These are phyloP conservation scores for Aphelocoma coerulescens DNA, from an alignment of 2,113 vertebrate genomes.

Conservation along the genomic window DNA sequence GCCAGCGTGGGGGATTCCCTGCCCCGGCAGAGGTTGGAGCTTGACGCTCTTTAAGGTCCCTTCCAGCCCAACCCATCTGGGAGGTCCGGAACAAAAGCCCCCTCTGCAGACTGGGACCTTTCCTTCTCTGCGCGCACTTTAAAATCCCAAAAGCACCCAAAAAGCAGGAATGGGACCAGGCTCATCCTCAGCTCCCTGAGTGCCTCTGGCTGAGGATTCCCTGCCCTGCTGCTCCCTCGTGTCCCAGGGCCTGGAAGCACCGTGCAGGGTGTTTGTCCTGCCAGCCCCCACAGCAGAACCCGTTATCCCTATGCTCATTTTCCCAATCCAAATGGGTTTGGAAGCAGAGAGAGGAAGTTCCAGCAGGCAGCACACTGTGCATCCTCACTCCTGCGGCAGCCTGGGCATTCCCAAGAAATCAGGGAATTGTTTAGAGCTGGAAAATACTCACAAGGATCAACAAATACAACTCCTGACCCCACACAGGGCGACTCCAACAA, in stretches of 20 bases:
- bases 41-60: too few relatives aligned
- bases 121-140: background rate
- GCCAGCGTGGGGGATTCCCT: background rate
- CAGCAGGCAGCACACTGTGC: accelerated
- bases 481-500: background rate
- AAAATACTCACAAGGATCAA: background rate
- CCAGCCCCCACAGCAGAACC: background rate
- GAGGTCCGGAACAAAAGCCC: background rate
- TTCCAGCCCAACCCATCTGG: background rate
- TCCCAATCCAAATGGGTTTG: background rate
- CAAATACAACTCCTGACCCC: background rate
- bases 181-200: background rate
- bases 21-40: background rate
- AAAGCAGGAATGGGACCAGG: background rate
- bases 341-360: background rate
- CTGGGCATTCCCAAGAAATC: background rate
- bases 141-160: background rate
- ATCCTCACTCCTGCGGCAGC: background rate
- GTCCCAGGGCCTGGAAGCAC: background rate
- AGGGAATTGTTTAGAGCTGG: background rate
- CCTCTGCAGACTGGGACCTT: background rate
- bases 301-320: accelerated
- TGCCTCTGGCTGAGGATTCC: background rate
- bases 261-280: background rate
- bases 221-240: background rate